Evolutionary conservation across 2,888 invertebrate species (phyloP), one percentile per base, ranked within the genome.

Genomic region (Heliconius charithonia): DNA sequence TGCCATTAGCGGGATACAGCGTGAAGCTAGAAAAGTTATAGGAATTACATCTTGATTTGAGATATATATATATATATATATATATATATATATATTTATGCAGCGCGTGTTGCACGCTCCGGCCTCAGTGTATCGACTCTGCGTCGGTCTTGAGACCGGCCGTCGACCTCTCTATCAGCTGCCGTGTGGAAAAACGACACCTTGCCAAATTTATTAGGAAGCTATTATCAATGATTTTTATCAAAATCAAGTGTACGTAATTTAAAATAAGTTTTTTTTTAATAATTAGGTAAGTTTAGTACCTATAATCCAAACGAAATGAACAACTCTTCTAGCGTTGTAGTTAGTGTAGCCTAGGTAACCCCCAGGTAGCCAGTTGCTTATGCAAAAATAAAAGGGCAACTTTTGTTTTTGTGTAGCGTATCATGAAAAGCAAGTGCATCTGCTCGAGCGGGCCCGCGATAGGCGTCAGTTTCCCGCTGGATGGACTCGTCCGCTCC

Each of bases 371-470:
- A 37, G 32, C 9, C 32, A 37, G 32, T 37, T n/a, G 32, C n/a
- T 56, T 32, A n/a, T 51, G 10, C 10, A 70, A 70, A 70, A 59
- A 51, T 16, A 51, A 59, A 71, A 71, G 32, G n/a, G n/a, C 56
- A 71, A 59, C 37, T 27, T 37, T 67, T 37, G 37, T 67, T 37
- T 41, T 25, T 41, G 67, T 37, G 13, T 63, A 56, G 32, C 27
- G 62, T 45, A 51, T 62, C 41, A 62, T 76, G 59, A 59, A 51
- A 71, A 71, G 63, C 71, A 13, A 51, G 51, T 56, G 63, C 65
- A 65, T 77, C 65, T 32, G 76, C 63, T 71, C 41, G 71, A 63
- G 51, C 51, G 77, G 63, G 71, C 63, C 37, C 13, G n/a, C 25
- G 16, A 67, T 67, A 71, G 45, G 59, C 67, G 63, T 45, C 29